Evolutionary conservation across 2,113 vertebrate genomes (phyloP).

Genomic region (Verasper variegatus): DNA sequence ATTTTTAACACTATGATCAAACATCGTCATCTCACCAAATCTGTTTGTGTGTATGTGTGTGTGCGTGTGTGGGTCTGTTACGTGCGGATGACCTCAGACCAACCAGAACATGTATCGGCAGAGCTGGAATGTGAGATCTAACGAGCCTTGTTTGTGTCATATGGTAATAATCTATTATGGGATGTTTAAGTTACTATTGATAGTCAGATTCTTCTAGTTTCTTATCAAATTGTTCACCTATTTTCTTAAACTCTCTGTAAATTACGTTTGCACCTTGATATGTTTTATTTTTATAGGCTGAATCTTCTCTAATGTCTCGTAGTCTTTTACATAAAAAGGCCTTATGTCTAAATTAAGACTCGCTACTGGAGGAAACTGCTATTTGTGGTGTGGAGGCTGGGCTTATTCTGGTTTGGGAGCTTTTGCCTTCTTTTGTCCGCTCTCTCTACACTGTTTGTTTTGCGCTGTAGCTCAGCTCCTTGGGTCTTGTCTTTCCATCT

Average conservation of each 20-base stretch:
- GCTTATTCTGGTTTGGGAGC: conserved; percentile 57
- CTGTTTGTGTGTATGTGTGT: conserved; percentile 35
- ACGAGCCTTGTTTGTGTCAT: conserved; percentile 26
- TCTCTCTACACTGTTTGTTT: conserved; percentile 56
- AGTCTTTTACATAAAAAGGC: neutral
- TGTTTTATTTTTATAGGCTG: neutral
- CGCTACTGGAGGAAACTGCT: conserved; percentile 45
- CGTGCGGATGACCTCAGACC: conserved; percentile 54
- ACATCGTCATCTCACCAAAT: conserved; percentile 42
- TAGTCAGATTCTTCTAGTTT: neutral
- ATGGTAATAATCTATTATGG: neutral
- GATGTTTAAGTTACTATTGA: conserved; percentile 1
- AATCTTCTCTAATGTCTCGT: neutral
- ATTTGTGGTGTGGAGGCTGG: conserved; percentile 52
- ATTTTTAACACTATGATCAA: conserved; percentile 56
- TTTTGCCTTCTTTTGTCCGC: conserved; percentile 61
- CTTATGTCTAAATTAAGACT: conserved; percentile 1
- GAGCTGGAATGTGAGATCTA: conserved; percentile 74
- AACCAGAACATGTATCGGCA: conserved; percentile 69
- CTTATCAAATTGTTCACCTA: neutral
- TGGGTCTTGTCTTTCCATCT: conserved; percentile 76
- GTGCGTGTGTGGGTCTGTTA: conserved; percentile 46
- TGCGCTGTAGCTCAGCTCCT: conserved; percentile 61
- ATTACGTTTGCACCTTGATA: neutral
- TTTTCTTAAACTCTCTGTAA: neutral